Base-by-base conservation (phyloP, 2,113 vertebrate genomes). In the Paradisaea rubra region DNA sequence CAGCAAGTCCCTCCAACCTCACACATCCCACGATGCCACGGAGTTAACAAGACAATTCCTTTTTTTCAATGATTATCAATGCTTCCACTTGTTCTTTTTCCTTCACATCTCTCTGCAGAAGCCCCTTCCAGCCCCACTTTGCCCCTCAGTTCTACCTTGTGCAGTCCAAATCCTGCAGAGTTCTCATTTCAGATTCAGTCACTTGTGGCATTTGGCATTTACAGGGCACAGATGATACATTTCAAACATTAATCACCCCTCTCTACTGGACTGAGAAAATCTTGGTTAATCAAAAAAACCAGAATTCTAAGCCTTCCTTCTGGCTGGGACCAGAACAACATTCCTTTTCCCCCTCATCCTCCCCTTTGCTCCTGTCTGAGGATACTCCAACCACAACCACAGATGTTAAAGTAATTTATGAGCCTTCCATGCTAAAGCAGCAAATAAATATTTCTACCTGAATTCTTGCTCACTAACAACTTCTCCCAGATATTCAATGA, bases 401-500 rank as follows among this genome's bases (percentile, higher is more conserved):
- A 50, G 50, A 57, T 1, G 4, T 23, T 33, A 11, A 52, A 66
- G 4, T 8, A 20, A 76, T 33, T 66, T 12, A 60, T 8, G 18
- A 83, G 5, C 65, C 56, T 33, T 37, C 41, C 63, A 23, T 2
- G 50, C 68, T 11, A 77, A 86, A 96, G 44, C 65, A 91, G 66
- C 33, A 82, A 73, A 82, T 7, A 27, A 85, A 28, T 41, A 47
- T 59, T 57, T 78, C 77, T 96, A 98, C 99, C 99, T 99, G 98
- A 99, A 99, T 92, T 99, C 99, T 6, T 99, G 99, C 89, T 99
- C 99, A 42, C 99, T 99, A 86, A 99, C 99, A 74, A 99, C 99
- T 94, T 99, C 99, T 65, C 99, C 99, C 95, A 99, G 97, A 86
- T 99, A 99, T 92, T 99, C 99, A 23, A 99, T 99, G 98, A 99